Conservation (phyloP, 2,113 vertebrate species). For the Abramis brama region DNA sequence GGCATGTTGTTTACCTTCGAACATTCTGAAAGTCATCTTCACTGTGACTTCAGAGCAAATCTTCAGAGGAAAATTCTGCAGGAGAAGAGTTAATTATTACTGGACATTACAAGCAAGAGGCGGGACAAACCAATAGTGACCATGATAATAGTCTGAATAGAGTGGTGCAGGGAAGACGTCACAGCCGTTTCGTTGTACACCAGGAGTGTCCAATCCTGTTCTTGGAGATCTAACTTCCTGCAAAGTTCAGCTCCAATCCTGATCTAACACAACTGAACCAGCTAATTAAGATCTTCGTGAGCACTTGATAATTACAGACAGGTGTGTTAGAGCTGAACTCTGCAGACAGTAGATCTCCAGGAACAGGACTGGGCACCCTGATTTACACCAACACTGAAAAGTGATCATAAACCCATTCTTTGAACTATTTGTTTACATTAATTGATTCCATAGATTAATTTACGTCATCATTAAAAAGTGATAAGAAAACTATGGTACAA, state of each 20-base stretch:
- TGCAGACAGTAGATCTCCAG: too few relatives aligned
- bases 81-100: neutral
- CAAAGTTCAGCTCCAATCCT: too few relatives aligned
- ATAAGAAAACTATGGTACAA: neutral
- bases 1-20: constrained; percentile 78
- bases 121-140: neutral
- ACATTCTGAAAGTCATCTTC: constrained; percentile 76
- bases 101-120: neutral
- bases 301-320: too few relatives aligned
- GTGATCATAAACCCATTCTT: neutral
- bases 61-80: neutral
- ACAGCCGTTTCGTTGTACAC: too few relatives aligned
- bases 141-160: too few relatives aligned
- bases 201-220: too few relatives aligned
- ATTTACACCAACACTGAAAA: neutral
- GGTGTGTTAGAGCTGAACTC: too few relatives aligned
- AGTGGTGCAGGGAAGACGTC: too few relatives aligned
- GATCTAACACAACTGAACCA: too few relatives aligned
- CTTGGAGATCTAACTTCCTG: too few relatives aligned
- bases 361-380: too few relatives aligned
- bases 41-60: neutral
- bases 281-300: too few relatives aligned
- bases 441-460: neutral
- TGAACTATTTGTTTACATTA: neutral
- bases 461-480: neutral